Percentiles rank a stretch among this genome's conserved stretches.
Evolutionary conservation across 1,140 invertebrate species (phyloP).

Genomic region (Drosophila biarmipes): DNA sequence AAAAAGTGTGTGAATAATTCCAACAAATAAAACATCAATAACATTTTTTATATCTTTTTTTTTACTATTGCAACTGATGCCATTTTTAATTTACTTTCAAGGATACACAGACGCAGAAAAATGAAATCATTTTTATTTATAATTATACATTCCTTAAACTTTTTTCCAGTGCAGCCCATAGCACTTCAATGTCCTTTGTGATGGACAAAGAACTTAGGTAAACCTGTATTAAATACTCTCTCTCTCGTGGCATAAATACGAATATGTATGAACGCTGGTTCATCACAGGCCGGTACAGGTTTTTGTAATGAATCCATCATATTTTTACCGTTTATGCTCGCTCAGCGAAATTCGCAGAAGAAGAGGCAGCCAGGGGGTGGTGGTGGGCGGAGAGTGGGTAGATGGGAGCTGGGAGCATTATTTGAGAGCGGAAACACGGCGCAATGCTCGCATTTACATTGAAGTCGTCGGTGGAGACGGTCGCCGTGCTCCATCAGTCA

Average conservation of each 20-base stretch:
- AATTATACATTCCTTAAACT: neutral
- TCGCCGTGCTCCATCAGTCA: constrained; percentile 27
- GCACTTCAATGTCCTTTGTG: constrained; percentile 8
- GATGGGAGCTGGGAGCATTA: constrained; percentile 31
- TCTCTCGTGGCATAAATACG: neutral
- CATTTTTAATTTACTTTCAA: no score
- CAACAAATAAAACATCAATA: no score
- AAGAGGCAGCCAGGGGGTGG: neutral
- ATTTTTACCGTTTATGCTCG: constrained; percentile 33
- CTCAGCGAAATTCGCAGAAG: constrained; percentile 29
- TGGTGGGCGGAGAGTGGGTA: constrained; percentile 17
- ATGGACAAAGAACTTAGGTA: neutral
- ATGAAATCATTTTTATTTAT: no score
- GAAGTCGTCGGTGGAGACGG: constrained; percentile 59
- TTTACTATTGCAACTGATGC: no score
- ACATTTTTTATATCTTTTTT: no score
- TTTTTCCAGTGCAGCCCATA: neutral
- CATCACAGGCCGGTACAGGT: constrained; percentile 14
- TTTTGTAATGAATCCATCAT: constrained; percentile 39
- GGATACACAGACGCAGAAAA: no score
- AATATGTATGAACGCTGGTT: neutral
- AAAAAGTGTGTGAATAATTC: no score
- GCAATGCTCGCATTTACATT: constrained; percentile 66
- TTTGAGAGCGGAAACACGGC: constrained; percentile 64
- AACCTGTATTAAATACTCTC: neutral